Evolutionary conservation across 2,113 vertebrate species (phyloP), one percentile per base, ranked within the genome.

Genomic region (Chinchilla lanigera): DNA sequence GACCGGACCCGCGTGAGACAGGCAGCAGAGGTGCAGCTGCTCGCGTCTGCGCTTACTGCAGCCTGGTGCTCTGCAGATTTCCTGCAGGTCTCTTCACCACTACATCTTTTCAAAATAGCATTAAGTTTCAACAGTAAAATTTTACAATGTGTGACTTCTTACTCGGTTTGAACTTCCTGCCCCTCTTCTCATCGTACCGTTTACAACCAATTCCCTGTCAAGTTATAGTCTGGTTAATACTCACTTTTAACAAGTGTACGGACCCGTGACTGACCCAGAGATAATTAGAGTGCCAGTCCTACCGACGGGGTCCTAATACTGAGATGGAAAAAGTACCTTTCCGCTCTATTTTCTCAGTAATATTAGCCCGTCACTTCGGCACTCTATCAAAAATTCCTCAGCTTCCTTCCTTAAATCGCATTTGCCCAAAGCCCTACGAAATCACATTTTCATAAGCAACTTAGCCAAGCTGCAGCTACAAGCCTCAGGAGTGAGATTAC

Each of bases 241-340:
- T 96, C 95, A 26, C 41, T 91, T 96, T 47, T 17, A 85, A 81
- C 47, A 86, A 96, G 33, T 60, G 97, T 81, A 86, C 50, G 94
- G 95, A 78, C 67, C 83, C 96, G 9, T 96, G 97, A 97, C 95
- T 97, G 98, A 96, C 92, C 63, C 96, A 78, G 65, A 97, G 89
- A 89, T 93, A 97, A 97, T 98, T 98, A 96, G 33, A 94, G 73
- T 96, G 92, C 93, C 96, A 97, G 96, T 98, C 92, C 88, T 95
- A 93, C 97, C 96, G 95, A 97, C 77, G 94, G 97, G 96, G 97
- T 93, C 0, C 47, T 95, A 94, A 95, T n/a, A 84, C 56, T 65
- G 58, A 97, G 97, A 95, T 93, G 89, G 73, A 96, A 95, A 92
- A 60, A 1, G 20, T 75, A 33, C 33, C 10, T 97, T 90, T 85